Percentiles rank a stretch among this genome's conserved stretches.
Evolutionary conservation across 2,113 vertebrate genomes (phyloP).

Genomic region (cattle (Bos taurus)): DNA sequence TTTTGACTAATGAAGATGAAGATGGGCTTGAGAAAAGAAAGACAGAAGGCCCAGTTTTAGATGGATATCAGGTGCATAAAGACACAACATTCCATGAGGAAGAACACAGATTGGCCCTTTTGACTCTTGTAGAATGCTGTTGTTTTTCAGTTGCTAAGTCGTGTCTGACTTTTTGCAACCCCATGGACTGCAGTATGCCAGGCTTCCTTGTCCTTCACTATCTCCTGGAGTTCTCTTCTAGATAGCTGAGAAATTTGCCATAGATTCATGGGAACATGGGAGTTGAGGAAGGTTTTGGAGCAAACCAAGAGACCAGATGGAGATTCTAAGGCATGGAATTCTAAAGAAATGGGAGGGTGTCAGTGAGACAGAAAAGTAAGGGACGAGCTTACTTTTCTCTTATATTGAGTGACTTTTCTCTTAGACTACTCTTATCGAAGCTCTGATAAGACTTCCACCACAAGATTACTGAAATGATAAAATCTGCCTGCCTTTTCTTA

Average conservation of each 20-base stretch:
- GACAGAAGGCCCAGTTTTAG: not conserved
- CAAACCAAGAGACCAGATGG: not conserved
- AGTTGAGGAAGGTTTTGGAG: not conserved
- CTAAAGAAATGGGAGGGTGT: not conserved
- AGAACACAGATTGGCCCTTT: not conserved
- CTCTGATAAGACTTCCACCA: not conserved
- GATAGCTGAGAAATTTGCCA: not conserved
- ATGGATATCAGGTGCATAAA: not conserved
- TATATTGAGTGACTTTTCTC: not conserved
- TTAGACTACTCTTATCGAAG: not conserved
- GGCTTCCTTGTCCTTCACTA: not conserved
- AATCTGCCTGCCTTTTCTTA: not conserved
- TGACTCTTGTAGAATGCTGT: not conserved
- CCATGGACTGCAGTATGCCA: not conserved
- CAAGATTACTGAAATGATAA: not conserved
- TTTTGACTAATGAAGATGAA: not conserved
- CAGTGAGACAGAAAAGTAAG: not conserved
- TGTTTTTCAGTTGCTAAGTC: not conserved
- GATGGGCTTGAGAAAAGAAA: not conserved
- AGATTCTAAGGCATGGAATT: not conserved
- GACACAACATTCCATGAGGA: not conserved
- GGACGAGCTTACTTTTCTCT: not conserved
- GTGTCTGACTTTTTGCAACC: not conserved
- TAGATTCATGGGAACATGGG: not conserved
- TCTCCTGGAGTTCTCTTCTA: not conserved